A percentile compares a stretch with the other conserved stretches of the same genome.
These are phyloP conservation scores for Serrognathus titanus DNA, from an alignment of 2,888 invertebrate species.

Conservation along the genomic window DNA sequence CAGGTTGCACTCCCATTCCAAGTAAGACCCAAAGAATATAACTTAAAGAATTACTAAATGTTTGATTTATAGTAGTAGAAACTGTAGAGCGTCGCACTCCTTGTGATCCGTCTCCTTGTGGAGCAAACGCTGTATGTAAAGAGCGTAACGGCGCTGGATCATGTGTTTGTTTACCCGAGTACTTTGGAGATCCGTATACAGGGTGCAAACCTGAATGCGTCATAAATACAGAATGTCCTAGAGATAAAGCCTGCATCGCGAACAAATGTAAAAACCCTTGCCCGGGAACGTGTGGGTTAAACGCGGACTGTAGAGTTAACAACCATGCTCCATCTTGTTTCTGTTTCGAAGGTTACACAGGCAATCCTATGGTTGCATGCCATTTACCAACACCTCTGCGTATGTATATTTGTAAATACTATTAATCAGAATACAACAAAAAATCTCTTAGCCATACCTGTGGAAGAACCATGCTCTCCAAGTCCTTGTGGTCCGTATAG, in stretches of 20 bases:
- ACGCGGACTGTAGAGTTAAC: constrained; percentile 74
- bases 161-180: constrained; percentile 77
- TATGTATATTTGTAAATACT: constrained; percentile 23
- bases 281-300: constrained; percentile 75
- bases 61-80: neutral
- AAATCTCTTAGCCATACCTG: constrained; percentile 36
- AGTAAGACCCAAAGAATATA: constrained; percentile 21
- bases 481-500: constrained; percentile 79
- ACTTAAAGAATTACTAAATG: neutral
- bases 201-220: constrained; percentile 85
- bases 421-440: constrained; percentile 32
- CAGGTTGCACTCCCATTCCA: constrained; percentile 58
- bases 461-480: constrained; percentile 63
- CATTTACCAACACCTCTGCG: constrained; percentile 39
- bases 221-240: constrained; percentile 75
- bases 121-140: constrained; percentile 79
- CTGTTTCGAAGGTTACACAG: constrained; percentile 74
- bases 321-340: constrained; percentile 81
- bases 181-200: constrained; percentile 83
- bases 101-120: constrained; percentile 84
- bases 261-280: constrained; percentile 85
- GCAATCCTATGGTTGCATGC: constrained; percentile 63
- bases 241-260: constrained; percentile 74
- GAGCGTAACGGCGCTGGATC: constrained; percentile 80
- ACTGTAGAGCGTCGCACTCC: constrained; percentile 54